Percentiles rank a stretch among this genome's conserved stretches.
Conservation (phyloP, 1,140 invertebrate species). For the Grapholita molesta region DNA sequence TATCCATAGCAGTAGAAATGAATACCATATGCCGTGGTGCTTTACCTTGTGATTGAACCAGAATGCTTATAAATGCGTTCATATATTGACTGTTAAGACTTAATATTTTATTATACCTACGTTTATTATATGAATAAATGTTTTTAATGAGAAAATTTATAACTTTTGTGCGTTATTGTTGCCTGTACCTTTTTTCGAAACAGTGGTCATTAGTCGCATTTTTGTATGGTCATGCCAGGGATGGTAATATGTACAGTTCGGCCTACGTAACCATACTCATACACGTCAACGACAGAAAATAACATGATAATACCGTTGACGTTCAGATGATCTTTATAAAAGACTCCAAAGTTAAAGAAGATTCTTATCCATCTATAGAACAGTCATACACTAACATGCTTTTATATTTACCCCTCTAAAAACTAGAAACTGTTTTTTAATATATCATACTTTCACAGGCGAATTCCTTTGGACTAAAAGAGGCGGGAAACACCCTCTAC, state of each 20-base stretch:
- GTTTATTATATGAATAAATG: background rate
- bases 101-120: background rate
- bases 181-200: background rate
- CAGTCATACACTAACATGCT: too few species aligned
- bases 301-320: too few species aligned
- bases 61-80: background rate
- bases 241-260: too few species aligned
- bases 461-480: slow-evolving; percentile 63
- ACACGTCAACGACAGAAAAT: too few species aligned
- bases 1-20: background rate
- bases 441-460: slow-evolving; percentile 31
- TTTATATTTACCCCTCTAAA: too few species aligned
- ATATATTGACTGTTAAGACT: background rate
- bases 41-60: background rate
- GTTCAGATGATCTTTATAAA: too few species aligned
- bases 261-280: too few species aligned
- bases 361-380: background rate
- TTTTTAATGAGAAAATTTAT: background rate
- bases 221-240: too few species aligned
- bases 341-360: too few species aligned
- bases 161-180: background rate
- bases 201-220: too few species aligned
- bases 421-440: background rate
- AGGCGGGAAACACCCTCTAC: slow-evolving; percentile 61
- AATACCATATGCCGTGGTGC: background rate